phyloP scores from a whole-genome alignment of 2,113 vertebrate genomes.

The Paratilapia polleni region DNA sequence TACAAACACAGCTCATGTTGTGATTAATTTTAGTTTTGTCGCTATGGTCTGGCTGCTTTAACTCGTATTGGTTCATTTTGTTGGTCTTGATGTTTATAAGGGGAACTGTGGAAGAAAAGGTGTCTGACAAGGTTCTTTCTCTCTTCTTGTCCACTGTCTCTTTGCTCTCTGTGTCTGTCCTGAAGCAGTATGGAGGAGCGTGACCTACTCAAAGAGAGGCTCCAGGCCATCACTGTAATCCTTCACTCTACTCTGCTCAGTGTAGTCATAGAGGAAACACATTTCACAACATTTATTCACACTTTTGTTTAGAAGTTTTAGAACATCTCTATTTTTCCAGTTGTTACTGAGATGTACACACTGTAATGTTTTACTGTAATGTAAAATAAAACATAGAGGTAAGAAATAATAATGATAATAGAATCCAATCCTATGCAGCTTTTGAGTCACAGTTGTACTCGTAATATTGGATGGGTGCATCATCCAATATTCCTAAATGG shows the following conservation, averaged over 20 bases:
- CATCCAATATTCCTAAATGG: no score
- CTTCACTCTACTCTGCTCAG: no score
- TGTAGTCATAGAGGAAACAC: neutral
- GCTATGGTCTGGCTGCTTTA: neutral
- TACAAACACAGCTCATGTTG: no score
- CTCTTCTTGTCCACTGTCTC: neutral
- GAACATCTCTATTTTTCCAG: neutral
- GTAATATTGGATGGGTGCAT: no score
- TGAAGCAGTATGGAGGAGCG: constrained; percentile 58
- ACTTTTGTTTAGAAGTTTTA: accelerated
- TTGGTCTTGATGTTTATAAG: no score
- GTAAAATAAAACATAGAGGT: neutral
- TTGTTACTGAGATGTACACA: neutral
- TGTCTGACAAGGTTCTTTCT: neutral
- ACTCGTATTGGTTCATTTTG: no score
- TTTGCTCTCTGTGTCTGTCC: neutral
- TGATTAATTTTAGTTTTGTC: neutral
- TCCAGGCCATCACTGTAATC: constrained; percentile 66
- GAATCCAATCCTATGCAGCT: neutral
- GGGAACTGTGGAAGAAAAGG: neutral
- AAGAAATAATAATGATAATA: neutral
- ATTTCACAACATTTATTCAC: accelerated
- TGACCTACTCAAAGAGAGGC: constrained; percentile 51
- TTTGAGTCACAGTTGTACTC: neutral
- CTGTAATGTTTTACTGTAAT: neutral